Evolutionary conservation across 2,888 invertebrate genomes (phyloP).

Genomic region (Euplagia quadripunctaria): DNA sequence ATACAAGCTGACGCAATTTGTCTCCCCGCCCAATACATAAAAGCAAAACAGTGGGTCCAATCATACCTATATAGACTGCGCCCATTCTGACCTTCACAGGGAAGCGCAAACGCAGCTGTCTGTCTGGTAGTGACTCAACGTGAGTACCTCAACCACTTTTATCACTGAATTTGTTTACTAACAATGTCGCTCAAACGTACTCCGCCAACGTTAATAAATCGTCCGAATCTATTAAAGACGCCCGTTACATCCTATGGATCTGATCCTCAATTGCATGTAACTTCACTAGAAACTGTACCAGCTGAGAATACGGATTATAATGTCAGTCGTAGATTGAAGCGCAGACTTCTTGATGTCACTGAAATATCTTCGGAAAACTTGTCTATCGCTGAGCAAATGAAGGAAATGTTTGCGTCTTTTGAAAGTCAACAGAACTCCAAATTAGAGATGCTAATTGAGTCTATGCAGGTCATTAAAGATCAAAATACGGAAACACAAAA

Average conservation of each 20-base stretch:
- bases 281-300: neutral
- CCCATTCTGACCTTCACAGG: no score
- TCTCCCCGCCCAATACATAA: no score
- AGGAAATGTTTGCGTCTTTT: conserved; percentile 2
- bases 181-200: neutral
- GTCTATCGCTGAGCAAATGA: conserved; percentile 4
- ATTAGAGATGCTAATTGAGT: conserved; percentile 6
- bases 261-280: conserved; percentile 11
- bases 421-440: conserved; percentile 10
- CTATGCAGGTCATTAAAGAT: neutral
- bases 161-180: no score
- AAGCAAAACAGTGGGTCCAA: no score
- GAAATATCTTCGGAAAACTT: neutral
- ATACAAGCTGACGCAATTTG: no score
- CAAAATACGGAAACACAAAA: conserved; percentile 9
- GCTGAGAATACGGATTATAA: neutral
- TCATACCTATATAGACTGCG: no score
- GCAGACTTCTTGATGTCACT: conserved; percentile 2
- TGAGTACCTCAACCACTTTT: no score
- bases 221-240: neutral
- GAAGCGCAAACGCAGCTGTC: no score
- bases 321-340: conserved; percentile 11
- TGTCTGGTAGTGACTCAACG: no score
- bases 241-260: conserved; percentile 5
- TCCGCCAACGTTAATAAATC: neutral